These are phyloP conservation scores for Tragulus kanchil DNA, from an alignment of 2,113 vertebrate species.

Conservation along the genomic window DNA sequence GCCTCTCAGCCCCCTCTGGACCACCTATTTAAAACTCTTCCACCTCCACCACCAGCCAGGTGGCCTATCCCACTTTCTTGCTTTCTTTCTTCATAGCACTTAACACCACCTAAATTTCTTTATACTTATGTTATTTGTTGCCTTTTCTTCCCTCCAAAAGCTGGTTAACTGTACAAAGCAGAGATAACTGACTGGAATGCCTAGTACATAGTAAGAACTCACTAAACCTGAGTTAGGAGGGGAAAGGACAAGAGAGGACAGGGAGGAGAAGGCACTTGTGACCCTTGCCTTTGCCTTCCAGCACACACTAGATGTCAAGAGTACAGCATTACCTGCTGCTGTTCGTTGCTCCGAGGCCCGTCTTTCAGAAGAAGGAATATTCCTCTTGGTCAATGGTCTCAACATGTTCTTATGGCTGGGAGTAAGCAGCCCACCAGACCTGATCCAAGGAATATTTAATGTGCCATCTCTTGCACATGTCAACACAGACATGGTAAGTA, in stretches of 20 bases:
- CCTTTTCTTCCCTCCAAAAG: not conserved
- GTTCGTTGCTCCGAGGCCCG: conserved; percentile 95
- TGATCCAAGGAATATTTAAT: conserved; percentile 95
- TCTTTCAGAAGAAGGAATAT: conserved; percentile 92
- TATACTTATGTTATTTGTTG: not conserved
- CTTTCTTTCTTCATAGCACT: not conserved
- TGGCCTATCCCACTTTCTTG: too few species aligned
- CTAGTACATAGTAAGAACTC: not conserved
- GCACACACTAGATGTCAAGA: conserved; percentile 92
- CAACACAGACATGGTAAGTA: conserved; percentile 90
- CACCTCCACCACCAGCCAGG: not conserved
- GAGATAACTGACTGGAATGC: not conserved
- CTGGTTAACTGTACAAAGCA: not conserved
- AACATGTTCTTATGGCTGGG: conserved; percentile 95
- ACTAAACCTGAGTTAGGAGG: not conserved
- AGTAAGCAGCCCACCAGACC: conserved; percentile 90
- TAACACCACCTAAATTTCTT: not conserved
- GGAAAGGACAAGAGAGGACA: not conserved
- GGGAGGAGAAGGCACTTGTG: not conserved
- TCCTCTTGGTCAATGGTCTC: conserved; percentile 94
- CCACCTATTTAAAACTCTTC: not conserved
- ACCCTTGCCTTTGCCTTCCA: conserved; percentile 64
- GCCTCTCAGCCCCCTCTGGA: not conserved
- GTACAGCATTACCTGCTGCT: conserved; percentile 84
- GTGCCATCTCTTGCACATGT: conserved; percentile 94